Evolutionary conservation across 2,113 vertebrate species (phyloP).

Genomic region (Festucalex cinctus): DNA sequence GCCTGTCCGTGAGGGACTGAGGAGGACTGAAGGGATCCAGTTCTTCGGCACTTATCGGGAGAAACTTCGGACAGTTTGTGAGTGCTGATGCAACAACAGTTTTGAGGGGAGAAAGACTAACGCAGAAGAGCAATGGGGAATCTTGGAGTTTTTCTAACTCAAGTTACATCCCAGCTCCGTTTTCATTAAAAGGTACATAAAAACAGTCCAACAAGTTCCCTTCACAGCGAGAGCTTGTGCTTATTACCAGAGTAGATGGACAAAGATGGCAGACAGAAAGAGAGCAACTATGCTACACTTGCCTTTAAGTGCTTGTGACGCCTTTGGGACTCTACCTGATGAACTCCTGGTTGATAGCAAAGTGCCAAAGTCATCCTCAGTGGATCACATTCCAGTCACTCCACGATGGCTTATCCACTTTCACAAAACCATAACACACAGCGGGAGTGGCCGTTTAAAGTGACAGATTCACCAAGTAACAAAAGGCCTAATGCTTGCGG

Average conservation of each 20-base stretch:
- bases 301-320: neutral
- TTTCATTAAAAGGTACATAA: conserved; percentile 8
- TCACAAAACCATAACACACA: conserved; percentile 1
- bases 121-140: neutral
- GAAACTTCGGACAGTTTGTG: neutral
- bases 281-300: neutral
- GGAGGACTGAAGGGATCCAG: neutral
- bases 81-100: neutral
- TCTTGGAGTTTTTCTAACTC: neutral
- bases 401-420: neutral
- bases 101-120: neutral
- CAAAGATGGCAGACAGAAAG: conserved; percentile 3
- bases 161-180: neutral
- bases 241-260: conserved; percentile 11
- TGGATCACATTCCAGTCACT: neutral
- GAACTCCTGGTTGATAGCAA: neutral
- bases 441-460: neutral
- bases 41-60: neutral
- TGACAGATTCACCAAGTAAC: neutral
- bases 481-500: neutral
- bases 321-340: conserved; percentile 3
- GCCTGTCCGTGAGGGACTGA: neutral
- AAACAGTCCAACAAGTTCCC: conserved; percentile 5
- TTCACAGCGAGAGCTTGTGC: conserved; percentile 1
- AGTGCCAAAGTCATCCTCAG: neutral